Conservation (phyloP, 2,797 vertebrate species). For the Gobionotothen gibberifrons region DNA sequence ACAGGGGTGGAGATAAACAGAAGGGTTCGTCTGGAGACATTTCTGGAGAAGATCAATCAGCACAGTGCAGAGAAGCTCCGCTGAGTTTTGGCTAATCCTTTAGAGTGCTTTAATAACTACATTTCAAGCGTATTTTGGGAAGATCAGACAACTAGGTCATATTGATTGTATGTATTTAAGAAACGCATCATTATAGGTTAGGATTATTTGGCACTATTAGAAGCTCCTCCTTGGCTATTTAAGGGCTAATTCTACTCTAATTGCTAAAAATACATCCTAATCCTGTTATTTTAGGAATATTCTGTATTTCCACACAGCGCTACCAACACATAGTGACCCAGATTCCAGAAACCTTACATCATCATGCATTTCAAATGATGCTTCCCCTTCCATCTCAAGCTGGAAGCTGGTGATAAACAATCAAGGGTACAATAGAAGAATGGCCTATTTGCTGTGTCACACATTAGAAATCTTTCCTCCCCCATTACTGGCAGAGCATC, state of each 20-base stretch:
- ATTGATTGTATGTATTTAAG: background rate
- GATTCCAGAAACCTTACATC: slow-evolving; percentile 49
- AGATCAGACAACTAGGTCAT: background rate
- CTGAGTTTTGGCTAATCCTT: background rate
- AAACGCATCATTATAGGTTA: slow-evolving; percentile 4
- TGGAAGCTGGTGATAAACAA: no score
- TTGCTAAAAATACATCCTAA: slow-evolving; percentile 9
- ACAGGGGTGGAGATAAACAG: slow-evolving; percentile 51
- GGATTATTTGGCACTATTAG: background rate
- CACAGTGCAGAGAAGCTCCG: slow-evolving; percentile 40
- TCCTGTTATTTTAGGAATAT: slow-evolving; percentile 37
- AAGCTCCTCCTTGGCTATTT: background rate
- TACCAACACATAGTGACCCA: slow-evolving; percentile 47
- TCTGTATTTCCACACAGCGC: slow-evolving; percentile 35
- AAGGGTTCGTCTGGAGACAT: slow-evolving; percentile 48
- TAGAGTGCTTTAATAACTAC: slow-evolving; percentile 11
- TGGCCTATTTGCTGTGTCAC: slow-evolving; percentile 21
- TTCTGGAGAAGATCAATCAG: slow-evolving; percentile 39
- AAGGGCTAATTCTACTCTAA: slow-evolving; percentile 10
- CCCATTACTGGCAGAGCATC: slow-evolving; percentile 57
- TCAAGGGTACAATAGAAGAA: no score
- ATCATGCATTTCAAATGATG: slow-evolving; percentile 71
- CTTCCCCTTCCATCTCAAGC: slow-evolving; percentile 24
- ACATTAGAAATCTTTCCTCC: slow-evolving; percentile 72
- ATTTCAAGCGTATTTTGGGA: background rate